These are phyloP conservation scores for Andinoacara biseriatus DNA, from an alignment of 2,113 vertebrate species.

Conservation along the genomic window DNA sequence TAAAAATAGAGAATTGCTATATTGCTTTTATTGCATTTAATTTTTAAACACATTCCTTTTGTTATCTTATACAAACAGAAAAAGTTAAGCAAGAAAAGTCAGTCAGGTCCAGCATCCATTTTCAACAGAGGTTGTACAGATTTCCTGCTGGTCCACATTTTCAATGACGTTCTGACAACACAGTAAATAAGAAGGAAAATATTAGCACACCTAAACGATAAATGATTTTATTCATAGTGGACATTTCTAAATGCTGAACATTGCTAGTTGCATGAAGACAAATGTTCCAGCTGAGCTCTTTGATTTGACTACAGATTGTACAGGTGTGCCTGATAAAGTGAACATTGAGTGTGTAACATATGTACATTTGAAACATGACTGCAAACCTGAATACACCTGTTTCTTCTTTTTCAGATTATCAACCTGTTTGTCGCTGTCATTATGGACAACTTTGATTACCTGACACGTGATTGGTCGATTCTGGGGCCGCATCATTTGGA, in stretches of 20 bases:
- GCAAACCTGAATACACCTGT: neutral
- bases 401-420: conserved; percentile 85
- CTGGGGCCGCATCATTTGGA: conserved; percentile 94
- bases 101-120: too few relatives aligned
- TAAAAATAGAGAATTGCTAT: too few relatives aligned
- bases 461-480: conserved; percentile 95
- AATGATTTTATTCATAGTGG: neutral
- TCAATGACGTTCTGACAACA: neutral
- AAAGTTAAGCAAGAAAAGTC: too few relatives aligned
- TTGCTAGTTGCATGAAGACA: neutral
- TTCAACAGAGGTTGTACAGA: too few relatives aligned
- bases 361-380: neutral
- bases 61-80: too few relatives aligned
- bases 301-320: too few relatives aligned
- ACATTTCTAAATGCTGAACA: neutral
- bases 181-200: neutral
- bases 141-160: neutral
- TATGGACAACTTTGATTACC: conserved; percentile 97
- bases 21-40: too few relatives aligned
- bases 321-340: neutral
- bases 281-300: neutral
- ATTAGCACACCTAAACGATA: neutral
- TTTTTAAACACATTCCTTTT: too few relatives aligned
- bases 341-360: neutral
- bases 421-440: conserved; percentile 95